Base-by-base conservation (phyloP, 2,888 invertebrate genomes). In the Mactromeris polynyma region DNA sequence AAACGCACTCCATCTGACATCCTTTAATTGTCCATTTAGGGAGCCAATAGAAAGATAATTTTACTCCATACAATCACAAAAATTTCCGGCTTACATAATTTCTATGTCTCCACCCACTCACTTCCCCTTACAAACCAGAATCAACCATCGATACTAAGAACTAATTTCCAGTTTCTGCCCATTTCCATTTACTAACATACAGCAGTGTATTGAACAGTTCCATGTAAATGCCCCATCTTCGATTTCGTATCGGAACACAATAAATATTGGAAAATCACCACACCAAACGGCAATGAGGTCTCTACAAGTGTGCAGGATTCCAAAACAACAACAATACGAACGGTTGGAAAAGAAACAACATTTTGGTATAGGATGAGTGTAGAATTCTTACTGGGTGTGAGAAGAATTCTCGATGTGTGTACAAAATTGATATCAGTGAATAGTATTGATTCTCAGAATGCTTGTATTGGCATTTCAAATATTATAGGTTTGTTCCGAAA, bases 261-360 rank as follows among this genome's bases (percentile, higher is more conserved):
- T 73, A 73, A 73, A 73, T 73, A 73, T 73, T 73, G 73, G 73
- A 73, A 73, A 73, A 73, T 73, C 36, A 31, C 73, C 31, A 73
- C 36, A 73, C 73, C 19, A 36, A 33, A 36, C 19, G 33, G 19
- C 19, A 36, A 33, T 33, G 73, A 73, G 11, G 36, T 19, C 14
- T 73, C 73, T 3, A 33, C 33, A 33, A 73, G 73, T 73, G 17
- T 36, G 2, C 73, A 17, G 17, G 14, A 31, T 69, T 7, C 26
- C 2, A 69, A 33, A 31, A 73, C 73, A 33, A 73, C 73, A 36
- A 73, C 36, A 58, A 58, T 36, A 33, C 36, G 36, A 26, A 19
- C 17, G 36, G 31, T 33, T n/a, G n/a, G n/a, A 36, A 17, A 73
- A 73, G 26, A 33, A 33, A 73, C 73, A 33, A 36, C 0, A 33